A percentile compares a stretch with the other conserved stretches of the same genome.
These are phyloP conservation scores for Meriones psammophilus DNA, from an alignment of 2,797 vertebrate species.

Conservation along the genomic window DNA sequence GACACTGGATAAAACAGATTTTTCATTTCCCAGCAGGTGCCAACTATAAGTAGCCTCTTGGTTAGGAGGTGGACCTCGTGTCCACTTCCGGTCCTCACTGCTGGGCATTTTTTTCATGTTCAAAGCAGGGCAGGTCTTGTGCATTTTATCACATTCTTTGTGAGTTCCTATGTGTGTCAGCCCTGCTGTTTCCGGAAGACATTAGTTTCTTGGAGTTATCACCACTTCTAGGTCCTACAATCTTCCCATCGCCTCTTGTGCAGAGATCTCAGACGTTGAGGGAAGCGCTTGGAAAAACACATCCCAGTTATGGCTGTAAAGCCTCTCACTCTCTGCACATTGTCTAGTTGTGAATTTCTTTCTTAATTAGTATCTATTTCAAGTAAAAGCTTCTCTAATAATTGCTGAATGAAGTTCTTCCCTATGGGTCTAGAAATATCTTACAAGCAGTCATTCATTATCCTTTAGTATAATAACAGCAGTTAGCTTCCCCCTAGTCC, in stretches of 20 bases:
- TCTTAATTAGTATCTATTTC: neutral
- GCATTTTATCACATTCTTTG: too few species aligned
- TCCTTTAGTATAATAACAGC: neutral
- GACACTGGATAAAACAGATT: too few species aligned
- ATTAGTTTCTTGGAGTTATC: neutral
- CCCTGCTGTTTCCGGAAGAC: neutral
- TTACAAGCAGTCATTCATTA: neutral
- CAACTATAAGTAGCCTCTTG: too few species aligned
- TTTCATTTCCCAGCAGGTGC: neutral
- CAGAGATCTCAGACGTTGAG: neutral
- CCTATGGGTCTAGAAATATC: neutral
- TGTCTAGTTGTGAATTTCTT: too few species aligned
- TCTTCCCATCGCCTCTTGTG: neutral
- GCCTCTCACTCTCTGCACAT: neutral
- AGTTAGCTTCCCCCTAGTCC: neutral
- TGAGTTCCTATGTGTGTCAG: too few species aligned
- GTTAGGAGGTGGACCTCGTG: too few species aligned
- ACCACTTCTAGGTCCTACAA: neutral
- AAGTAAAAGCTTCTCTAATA: neutral
- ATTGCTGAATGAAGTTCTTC: neutral
- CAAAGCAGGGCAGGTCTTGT: neutral
- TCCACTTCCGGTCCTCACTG: neutral
- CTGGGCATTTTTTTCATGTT: neutral
- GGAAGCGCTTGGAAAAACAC: neutral
- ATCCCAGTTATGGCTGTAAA: too few species aligned